Conservation (phyloP, 1,140 invertebrate species). For the Octopus sinensis region DNA sequence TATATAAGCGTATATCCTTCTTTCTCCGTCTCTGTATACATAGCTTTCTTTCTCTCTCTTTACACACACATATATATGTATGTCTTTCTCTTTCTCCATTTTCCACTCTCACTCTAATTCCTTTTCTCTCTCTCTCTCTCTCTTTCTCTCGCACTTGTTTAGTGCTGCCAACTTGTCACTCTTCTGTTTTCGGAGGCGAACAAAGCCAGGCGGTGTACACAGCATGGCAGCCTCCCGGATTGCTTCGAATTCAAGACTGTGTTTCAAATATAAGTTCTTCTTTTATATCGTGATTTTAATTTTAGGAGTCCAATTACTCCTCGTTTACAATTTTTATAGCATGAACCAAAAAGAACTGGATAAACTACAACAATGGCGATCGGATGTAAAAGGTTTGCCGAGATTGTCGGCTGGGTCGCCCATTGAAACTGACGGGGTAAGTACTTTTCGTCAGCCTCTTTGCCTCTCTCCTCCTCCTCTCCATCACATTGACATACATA, state of each 20-base stretch:
- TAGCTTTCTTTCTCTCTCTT: too few relatives aligned
- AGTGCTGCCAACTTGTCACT: background rate
- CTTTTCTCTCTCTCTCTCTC: too few relatives aligned
- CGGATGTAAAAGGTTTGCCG: background rate
- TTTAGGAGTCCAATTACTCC: background rate
- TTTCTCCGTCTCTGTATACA: too few relatives aligned
- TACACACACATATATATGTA: too few relatives aligned
- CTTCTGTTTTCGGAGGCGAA: background rate
- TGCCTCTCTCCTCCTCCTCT: background rate
- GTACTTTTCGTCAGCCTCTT: background rate
- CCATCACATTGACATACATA: background rate
- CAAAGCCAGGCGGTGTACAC: background rate
- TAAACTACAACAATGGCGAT: background rate
- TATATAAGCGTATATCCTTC: too few relatives aligned
- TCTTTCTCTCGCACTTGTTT: too few relatives aligned
- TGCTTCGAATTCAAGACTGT: background rate
- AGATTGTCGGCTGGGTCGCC: background rate
- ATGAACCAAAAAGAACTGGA: slow-evolving; percentile 15
- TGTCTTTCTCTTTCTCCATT: too few relatives aligned
- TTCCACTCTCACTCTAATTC: too few relatives aligned
- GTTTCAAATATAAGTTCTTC: slow-evolving; percentile 12
- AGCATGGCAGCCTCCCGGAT: slow-evolving; percentile 14
- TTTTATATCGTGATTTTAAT: background rate
- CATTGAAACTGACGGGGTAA: background rate
- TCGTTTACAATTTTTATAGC: slow-evolving; percentile 8